phyloP scores from a whole-genome alignment of 1,140 invertebrate species.

The Drosophila bocqueti region DNA sequence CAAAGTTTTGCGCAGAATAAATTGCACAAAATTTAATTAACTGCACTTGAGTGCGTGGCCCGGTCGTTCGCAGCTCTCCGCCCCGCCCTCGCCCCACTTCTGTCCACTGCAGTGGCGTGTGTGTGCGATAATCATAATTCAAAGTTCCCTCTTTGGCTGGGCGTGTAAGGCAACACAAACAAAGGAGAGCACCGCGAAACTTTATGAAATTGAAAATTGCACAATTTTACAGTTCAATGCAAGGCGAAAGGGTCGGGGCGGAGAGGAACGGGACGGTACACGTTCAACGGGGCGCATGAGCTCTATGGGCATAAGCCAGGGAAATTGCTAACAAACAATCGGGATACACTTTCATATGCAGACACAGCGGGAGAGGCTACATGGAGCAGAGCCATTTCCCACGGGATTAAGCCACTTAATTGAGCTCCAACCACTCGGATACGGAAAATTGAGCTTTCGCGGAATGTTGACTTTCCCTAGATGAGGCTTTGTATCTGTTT shows the following conservation, averaged over 20 bases:
- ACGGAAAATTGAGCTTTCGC: slow-evolving; percentile 11
- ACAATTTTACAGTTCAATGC: slow-evolving; percentile 81
- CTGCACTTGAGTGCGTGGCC: slow-evolving; percentile 77
- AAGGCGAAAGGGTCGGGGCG: slow-evolving; percentile 34
- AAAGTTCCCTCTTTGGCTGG: slow-evolving; percentile 59
- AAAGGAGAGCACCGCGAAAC: slow-evolving; percentile 71
- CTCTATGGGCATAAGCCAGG: slow-evolving; percentile 44
- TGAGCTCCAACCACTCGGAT: slow-evolving; percentile 12
- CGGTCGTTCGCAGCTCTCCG: slow-evolving; percentile 2
- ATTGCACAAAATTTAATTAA: slow-evolving; percentile 82
- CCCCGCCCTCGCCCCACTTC: neutral
- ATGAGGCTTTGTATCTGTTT: neutral
- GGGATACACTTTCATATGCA: slow-evolving; percentile 43
- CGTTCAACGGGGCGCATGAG: slow-evolving; percentile 5
- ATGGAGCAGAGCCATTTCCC: slow-evolving; percentile 12
- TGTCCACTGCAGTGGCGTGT: slow-evolving; percentile 64
- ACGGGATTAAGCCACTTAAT: slow-evolving; percentile 25
- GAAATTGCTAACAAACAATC: slow-evolving; percentile 69
- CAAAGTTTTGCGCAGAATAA: slow-evolving; percentile 79
- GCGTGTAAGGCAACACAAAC: slow-evolving; percentile 57
- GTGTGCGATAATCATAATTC: slow-evolving; percentile 80
- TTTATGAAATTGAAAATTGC: slow-evolving; percentile 82
- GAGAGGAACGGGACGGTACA: neutral
- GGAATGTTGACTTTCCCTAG: slow-evolving; percentile 3
- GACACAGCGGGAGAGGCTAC: slow-evolving; percentile 5